Base-by-base conservation (phyloP, 2,797 vertebrate genomes). In the Taenioides sp. region DNA sequence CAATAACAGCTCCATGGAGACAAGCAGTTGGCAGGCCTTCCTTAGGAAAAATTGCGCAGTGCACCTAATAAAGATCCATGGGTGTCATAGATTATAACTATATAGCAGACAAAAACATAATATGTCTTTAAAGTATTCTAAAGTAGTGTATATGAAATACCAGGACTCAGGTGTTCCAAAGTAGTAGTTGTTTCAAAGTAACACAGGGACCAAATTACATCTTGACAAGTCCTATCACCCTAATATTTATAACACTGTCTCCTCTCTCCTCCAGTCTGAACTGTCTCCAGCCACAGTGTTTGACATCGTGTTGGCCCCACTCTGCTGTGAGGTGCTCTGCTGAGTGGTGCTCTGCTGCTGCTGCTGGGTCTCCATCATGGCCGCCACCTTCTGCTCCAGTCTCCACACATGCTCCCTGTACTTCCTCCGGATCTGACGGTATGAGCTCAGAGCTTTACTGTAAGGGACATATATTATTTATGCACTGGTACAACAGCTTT, bases 351-450 rank as follows among this genome's bases (percentile, higher is more conserved):
- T 34, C 22, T 55, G 50, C 20, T 20, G 50, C 18, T 52, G 54
- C 0, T 83, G 79, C 4, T 96, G 95, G 65, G 85, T 90, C 67
- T 95, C 91, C 28, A 86, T 84, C 94, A 96, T 91, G 28, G 88
- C 87, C 0, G 77, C 80, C 43, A 94, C 77, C 87, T 94, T 96
- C 72, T 87, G 89, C 85, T 97, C 95, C 89, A 98, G 84, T 72
- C 85, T 88, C 91, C 88, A 91, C 78, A 93, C 87, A 80, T 97
- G 97, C 74, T 95, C 94, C 1, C 94, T 92, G 77, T 96, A 96
- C 84, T 96, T 98, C 75, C 88, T 92, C 28, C 95, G 94, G 57
- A 95, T 92, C 28, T 91, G 93, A 28, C 93, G 89, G 87, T 95
- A 96, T 0, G 93, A 93, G 62, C 91, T 91, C 74, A 95, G 81